Percentiles rank a stretch among this genome's conserved stretches.
phyloP scores from a whole-genome alignment of 2,888 invertebrate species.

The Sclerodermus sp. region DNA sequence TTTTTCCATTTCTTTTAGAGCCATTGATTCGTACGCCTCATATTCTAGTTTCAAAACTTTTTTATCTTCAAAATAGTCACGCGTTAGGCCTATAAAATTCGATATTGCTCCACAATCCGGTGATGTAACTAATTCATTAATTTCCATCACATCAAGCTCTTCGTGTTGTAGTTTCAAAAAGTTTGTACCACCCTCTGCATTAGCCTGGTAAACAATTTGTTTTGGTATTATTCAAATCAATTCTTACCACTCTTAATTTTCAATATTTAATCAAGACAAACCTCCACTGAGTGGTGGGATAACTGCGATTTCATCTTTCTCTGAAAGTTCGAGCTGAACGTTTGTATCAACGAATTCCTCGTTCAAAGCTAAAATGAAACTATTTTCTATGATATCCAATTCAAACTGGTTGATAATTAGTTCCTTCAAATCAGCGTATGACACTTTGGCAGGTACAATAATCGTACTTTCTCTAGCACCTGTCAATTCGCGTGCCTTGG shows the following conservation, averaged over 20 bases:
- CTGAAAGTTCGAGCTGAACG: constrained; percentile 62
- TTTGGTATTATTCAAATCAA: not conserved
- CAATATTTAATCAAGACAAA: constrained; percentile 51
- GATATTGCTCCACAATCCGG: constrained; percentile 86
- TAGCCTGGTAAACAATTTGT: constrained; percentile 39
- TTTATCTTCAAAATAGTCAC: constrained; percentile 81
- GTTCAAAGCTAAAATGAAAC: constrained; percentile 80
- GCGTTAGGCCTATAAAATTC: constrained; percentile 85
- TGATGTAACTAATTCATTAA: constrained; percentile 68
- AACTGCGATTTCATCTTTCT: constrained; percentile 83
- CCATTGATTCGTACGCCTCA: constrained; percentile 94
- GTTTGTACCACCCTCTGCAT: constrained; percentile 63
- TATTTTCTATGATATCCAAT: constrained; percentile 69
- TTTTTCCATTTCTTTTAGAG: constrained; percentile 75
- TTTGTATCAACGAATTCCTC: constrained; percentile 70
- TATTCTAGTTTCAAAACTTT: constrained; percentile 78
- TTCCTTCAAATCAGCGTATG: constrained; percentile 65
- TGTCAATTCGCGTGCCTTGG: constrained; percentile 82
- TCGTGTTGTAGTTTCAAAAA: constrained; percentile 69
- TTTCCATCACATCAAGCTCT: constrained; percentile 68
- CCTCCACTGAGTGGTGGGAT: constrained; percentile 96
- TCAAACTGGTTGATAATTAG: constrained; percentile 66
- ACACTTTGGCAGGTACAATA: constrained; percentile 60
- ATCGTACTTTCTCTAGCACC: constrained; percentile 66
- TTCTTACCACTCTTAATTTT: constrained; percentile 8